Evolutionary conservation across 2,888 invertebrate genomes (phyloP).

Genomic region (Mythimna albipuncta): DNA sequence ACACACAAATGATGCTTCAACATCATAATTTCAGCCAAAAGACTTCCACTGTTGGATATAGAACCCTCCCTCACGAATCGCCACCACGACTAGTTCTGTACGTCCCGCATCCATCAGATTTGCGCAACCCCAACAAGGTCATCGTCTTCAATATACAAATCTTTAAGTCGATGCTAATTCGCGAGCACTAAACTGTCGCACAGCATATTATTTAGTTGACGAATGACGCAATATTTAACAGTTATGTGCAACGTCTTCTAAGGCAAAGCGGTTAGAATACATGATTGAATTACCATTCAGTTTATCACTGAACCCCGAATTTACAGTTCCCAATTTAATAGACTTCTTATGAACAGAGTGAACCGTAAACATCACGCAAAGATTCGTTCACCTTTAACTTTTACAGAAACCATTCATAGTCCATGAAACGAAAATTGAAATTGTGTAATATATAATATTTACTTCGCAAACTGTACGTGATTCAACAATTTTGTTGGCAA

Average conservation of each 20-base stretch:
- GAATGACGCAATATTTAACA: conserved; percentile 1
- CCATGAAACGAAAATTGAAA: conserved; percentile 70
- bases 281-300: conserved; percentile 30
- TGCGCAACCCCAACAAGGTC: too few relatives aligned
- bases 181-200: not conserved
- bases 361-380: conserved; percentile 58
- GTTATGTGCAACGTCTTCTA: not conserved
- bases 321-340: conserved; percentile 46
- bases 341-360: conserved; percentile 39
- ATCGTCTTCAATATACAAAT: too few relatives aligned
- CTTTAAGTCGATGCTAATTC: not conserved
- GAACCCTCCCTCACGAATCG: too few relatives aligned
- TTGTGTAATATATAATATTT: conserved; percentile 74
- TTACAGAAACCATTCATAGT: conserved; percentile 58
- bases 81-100: too few relatives aligned
- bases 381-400: conserved; percentile 68
- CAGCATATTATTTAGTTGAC: not conserved
- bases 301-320: conserved; percentile 37
- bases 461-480: conserved; percentile 74
- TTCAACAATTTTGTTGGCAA: conserved; percentile 75
- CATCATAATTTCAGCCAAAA: too few relatives aligned
- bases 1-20: too few relatives aligned
- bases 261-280: conserved; percentile 3
- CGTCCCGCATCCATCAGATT: too few relatives aligned
- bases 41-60: too few relatives aligned